A percentile compares a stretch with the other conserved stretches of the same genome.
phyloP scores from a whole-genome alignment of 2,888 invertebrate genomes.

The Ecliptopera silaceata region DNA sequence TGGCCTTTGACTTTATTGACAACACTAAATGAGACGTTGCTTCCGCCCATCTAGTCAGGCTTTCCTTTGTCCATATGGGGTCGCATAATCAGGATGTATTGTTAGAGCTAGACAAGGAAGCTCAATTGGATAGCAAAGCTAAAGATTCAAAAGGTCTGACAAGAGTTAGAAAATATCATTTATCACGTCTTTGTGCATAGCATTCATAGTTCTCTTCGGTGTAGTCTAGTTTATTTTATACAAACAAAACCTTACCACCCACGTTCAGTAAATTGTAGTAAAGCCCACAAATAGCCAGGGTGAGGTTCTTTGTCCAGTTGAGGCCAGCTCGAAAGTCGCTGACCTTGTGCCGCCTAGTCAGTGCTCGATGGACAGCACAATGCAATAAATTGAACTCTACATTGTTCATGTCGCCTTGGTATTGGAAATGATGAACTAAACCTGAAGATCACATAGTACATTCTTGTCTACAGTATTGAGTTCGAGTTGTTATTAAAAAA shows the following conservation, averaged over 20 bases:
- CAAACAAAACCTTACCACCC: constrained; percentile 13
- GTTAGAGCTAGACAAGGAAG: background rate
- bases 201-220: background rate
- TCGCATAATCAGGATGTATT: background rate
- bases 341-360: constrained; percentile 67
- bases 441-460: background rate
- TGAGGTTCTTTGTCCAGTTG: constrained; percentile 57
- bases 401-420: constrained; percentile 31
- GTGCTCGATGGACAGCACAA: constrained; percentile 37
- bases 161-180: background rate
- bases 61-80: background rate
- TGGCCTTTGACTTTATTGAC: too few relatives aligned
- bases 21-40: too few relatives aligned
- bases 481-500: too few relatives aligned
- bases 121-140: background rate
- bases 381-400: constrained; percentile 39
- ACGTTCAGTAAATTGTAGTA: constrained; percentile 30
- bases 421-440: constrained; percentile 11
- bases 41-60: background rate
- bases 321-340: constrained; percentile 64
- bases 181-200: background rate
- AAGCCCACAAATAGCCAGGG: constrained; percentile 34
- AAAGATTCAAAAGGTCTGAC: background rate
- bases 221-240: background rate
- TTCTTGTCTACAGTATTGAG: background rate